These are phyloP conservation scores for Corythornis cristatus DNA, from an alignment of 2,113 vertebrate genomes.

Conservation along the genomic window DNA sequence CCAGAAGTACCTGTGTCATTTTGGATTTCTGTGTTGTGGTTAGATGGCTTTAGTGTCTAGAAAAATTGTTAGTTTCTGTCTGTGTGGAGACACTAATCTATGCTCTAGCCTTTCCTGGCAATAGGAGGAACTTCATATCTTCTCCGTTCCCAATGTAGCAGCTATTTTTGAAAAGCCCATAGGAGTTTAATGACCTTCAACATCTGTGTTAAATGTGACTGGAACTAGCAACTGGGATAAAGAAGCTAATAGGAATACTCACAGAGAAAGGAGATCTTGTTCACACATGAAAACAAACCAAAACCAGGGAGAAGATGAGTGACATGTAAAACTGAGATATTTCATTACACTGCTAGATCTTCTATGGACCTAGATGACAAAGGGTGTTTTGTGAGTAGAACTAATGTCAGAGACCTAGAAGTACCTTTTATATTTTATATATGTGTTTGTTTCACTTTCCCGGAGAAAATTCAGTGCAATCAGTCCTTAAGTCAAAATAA, in stretches of 20 bases:
- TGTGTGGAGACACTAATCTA: fast-evolving
- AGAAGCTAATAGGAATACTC: not conserved
- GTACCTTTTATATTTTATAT: not conserved
- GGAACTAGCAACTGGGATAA: fast-evolving
- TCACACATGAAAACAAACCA: not conserved
- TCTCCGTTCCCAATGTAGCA: not conserved
- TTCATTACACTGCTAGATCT: not conserved
- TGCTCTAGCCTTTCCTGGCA: not conserved
- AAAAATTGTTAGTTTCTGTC: not conserved
- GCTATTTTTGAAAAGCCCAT: not conserved
- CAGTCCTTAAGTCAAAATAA: not conserved
- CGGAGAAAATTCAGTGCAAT: not conserved
- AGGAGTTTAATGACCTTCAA: not conserved
- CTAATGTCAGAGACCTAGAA: not conserved
- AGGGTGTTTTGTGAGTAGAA: not conserved
- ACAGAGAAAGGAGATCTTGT: not conserved
- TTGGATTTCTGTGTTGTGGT: not conserved
- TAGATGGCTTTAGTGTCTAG: not conserved
- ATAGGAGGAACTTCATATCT: not conserved
- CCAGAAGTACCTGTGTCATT: not conserved
- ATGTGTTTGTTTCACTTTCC: fast-evolving
- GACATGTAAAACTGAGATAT: not conserved
- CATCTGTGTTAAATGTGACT: not conserved
- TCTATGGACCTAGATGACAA: not conserved
- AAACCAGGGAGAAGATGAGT: not conserved